A percentile compares a stretch with the other conserved stretches of the same genome.
These are phyloP conservation scores for Eupithecia abbreviata DNA, from an alignment of 2,888 invertebrate genomes.

Conservation along the genomic window DNA sequence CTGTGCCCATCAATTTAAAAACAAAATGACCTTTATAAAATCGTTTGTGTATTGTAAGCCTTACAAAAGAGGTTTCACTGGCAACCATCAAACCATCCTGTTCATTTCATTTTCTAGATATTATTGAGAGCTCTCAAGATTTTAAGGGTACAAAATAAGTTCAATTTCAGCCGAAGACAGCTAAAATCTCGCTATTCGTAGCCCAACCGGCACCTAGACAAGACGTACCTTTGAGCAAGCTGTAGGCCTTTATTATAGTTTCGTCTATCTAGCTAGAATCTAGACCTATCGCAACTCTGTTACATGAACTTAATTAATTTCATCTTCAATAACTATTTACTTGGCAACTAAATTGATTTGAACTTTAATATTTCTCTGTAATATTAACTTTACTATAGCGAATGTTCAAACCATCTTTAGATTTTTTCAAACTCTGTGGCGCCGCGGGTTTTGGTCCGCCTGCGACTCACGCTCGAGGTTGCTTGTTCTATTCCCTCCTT, in stretches of 20 bases:
- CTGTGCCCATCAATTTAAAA: too few relatives aligned
- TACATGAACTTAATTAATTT: not conserved
- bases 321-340: not conserved
- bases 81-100: too few relatives aligned
- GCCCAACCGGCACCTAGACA: not conserved
- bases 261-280: not conserved
- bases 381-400: not conserved
- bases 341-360: not conserved
- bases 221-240: conserved; percentile 1
- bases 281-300: not conserved
- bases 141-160: too few relatives aligned
- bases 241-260: conserved; percentile 3
- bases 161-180: not conserved
- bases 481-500: too few relatives aligned
- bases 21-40: too few relatives aligned
- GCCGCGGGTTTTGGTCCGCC: too few relatives aligned
- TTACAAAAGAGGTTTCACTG: too few relatives aligned
- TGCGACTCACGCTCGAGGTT: too few relatives aligned
- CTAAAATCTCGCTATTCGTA: not conserved
- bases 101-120: too few relatives aligned
- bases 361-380: not conserved
- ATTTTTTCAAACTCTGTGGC: too few relatives aligned
- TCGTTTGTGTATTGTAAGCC: too few relatives aligned
- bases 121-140: not conserved
- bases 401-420: not conserved